Base-by-base conservation (phyloP, 2,888 invertebrate genomes). In the Acronicta alni region DNA sequence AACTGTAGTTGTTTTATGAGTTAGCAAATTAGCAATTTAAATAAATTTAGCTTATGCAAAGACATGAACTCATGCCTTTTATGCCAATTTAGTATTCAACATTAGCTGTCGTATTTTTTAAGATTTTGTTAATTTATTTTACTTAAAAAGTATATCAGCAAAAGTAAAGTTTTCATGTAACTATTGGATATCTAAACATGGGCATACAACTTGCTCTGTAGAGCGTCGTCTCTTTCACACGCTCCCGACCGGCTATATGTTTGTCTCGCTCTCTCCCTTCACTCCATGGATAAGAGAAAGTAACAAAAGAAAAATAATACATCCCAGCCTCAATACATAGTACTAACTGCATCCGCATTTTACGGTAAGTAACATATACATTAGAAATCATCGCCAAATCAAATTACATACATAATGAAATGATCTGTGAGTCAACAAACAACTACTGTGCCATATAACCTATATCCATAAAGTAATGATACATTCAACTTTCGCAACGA, bases 281-380 rank as follows among this genome's bases (percentile, higher is more conserved):
- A 94, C 93, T 93, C 82, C 80, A 89, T 86, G 85, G 88, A 79
- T 85, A 92, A 92, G 94, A 94, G 94, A 94, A 94, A 94, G 94
- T 94, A 92, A 92, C 93, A 89, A 91, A 91, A 92, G 92, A 90
- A 92, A 91, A 92, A 89, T 89, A 92, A 88, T 85, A 88, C 82
- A 89, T 88, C 87, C 86, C 85, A 86, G 85, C 85, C 86, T 86
- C 86, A 87, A 88, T 86, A 82, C 78, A 83, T 80, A 82, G 82
- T 74, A 81, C 77, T 77, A 71, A 72, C 68, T 62, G 72, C 73
- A 84, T 85, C 84, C 82, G 82, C 68, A 71, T 80, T 80, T 35
- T 64, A 73, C 68, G 61, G 62, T 65, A 77, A 76, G 62, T 53
- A 59, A 65, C 60, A 57, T 53, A 58, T 47, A 70, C 57, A 54